Conservation (phyloP, 2,113 vertebrate species). For the Chloropsis hardwickii region DNA sequence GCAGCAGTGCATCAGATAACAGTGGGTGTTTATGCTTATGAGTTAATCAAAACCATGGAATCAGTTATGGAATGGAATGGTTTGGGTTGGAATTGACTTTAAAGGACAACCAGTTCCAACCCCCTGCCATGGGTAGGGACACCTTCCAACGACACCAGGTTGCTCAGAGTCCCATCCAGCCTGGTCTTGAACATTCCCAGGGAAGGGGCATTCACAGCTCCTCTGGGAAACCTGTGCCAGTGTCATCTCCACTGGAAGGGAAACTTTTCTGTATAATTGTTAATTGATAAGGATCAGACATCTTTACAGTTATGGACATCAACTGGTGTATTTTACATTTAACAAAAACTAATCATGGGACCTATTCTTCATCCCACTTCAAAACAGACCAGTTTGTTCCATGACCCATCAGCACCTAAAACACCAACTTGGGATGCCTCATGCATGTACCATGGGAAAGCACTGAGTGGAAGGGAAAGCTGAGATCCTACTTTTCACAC, state of each 20-base stretch:
- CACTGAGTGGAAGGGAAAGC: neutral
- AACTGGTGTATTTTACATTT: neutral
- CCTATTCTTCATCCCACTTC: neutral
- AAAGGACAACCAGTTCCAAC: neutral
- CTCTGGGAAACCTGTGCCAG: neutral
- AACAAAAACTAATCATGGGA: neutral
- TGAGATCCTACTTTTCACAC: neutral
- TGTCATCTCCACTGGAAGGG: neutral
- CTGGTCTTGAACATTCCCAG: neutral
- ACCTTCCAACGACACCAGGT: neutral
- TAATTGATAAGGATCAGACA: neutral
- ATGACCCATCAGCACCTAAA: neutral
- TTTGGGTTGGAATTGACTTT: neutral
- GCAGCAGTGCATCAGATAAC: neutral
- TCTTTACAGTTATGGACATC: neutral
- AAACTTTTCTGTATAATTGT: neutral
- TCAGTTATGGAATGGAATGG: neutral
- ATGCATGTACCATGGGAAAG: fast-evolving
- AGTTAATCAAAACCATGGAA: neutral
- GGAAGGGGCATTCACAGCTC: neutral
- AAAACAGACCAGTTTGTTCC: neutral
- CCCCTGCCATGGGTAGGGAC: neutral
- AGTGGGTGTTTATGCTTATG: neutral
- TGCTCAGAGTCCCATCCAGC: neutral
- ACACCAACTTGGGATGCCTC: fast-evolving